A percentile compares a stretch with the other conserved stretches of the same genome.
These are phyloP conservation scores for Chaenocephalus aceratus DNA, from an alignment of 2,113 vertebrate genomes.

Conservation along the genomic window DNA sequence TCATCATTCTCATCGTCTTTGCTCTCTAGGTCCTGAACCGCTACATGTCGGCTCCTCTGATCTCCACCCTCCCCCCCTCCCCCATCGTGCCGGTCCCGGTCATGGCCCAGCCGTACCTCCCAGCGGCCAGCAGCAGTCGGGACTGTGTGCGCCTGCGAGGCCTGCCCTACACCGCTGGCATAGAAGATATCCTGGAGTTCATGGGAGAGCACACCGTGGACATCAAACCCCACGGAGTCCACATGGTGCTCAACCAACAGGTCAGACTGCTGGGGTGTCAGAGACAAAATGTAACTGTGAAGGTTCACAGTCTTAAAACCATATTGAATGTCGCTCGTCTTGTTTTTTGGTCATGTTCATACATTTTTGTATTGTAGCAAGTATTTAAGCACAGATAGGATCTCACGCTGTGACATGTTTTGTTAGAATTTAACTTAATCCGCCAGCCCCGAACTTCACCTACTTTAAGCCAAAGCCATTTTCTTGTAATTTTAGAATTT, in stretches of 20 bases:
- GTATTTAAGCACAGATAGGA: too few species aligned
- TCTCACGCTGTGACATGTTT: too few species aligned
- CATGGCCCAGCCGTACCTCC: constrained; percentile 88
- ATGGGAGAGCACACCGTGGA: constrained; percentile 93
- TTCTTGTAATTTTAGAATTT: not conserved
- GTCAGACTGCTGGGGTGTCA: constrained; percentile 70
- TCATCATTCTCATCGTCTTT: not conserved
- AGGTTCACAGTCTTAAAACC: not conserved
- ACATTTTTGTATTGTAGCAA: too few species aligned
- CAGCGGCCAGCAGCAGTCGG: constrained; percentile 83
- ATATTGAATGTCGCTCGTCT: too few species aligned
- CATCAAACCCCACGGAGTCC: constrained; percentile 96
- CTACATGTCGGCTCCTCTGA: constrained; percentile 94
- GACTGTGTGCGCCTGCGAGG: constrained; percentile 94
- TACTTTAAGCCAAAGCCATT: not conserved
- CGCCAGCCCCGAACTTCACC: too few species aligned
- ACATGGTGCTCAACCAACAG: constrained; percentile 99
- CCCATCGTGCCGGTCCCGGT: constrained; percentile 89
- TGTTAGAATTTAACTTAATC: too few species aligned
- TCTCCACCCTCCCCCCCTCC: constrained; percentile 90
- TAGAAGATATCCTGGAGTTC: constrained; percentile 96
- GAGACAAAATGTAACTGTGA: not conserved
- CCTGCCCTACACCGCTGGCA: constrained; percentile 93
- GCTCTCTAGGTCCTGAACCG: constrained; percentile 91
- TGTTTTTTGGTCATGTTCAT: too few species aligned